Conservation (phyloP, 1,140 invertebrate species). For the Diabrotica virgifera region DNA sequence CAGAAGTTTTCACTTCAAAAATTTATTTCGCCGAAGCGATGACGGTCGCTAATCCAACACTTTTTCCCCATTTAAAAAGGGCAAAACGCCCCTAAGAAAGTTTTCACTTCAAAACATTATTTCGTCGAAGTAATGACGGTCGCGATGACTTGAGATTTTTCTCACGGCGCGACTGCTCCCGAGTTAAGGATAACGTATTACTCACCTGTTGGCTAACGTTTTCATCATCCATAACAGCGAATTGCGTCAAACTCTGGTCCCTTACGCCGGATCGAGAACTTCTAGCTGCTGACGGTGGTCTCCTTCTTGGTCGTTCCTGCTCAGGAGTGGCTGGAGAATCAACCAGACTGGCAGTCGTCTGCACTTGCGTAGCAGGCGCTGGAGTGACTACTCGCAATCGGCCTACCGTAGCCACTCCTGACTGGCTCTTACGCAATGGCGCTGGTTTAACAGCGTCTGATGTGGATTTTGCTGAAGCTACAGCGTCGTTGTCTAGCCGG, state of each 20-base stretch:
- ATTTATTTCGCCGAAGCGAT: no score
- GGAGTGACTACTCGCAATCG: slow-evolving; percentile 58
- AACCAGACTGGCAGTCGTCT: slow-evolving; percentile 36
- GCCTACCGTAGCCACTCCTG: slow-evolving; percentile 56
- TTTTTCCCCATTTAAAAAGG: no score
- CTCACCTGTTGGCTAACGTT: slow-evolving; percentile 84
- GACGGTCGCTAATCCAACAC: no score
- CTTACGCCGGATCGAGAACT: slow-evolving; percentile 45
- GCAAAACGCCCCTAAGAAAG: no score
- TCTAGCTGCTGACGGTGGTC: slow-evolving; percentile 43
- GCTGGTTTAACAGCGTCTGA: slow-evolving; percentile 42
- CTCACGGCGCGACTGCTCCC: no score
- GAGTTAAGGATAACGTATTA: no score
- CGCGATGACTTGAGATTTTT: no score
- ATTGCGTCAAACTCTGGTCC: slow-evolving; percentile 73
- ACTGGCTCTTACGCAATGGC: slow-evolving; percentile 45
- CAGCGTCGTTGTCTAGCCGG: slow-evolving; percentile 44
- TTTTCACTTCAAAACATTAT: no score
- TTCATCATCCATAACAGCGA: slow-evolving; percentile 90
- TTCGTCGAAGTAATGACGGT: no score
- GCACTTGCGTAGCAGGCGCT: slow-evolving; percentile 16
- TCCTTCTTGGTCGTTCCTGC: slow-evolving; percentile 42
- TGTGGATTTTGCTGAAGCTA: slow-evolving; percentile 41
- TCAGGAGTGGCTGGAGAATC: slow-evolving; percentile 46
- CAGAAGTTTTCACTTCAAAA: no score